Percentiles rank a stretch among this genome's conserved stretches.
Conservation (phyloP, 2,888 invertebrate genomes). For the Zaprionus obscuricornis region DNA sequence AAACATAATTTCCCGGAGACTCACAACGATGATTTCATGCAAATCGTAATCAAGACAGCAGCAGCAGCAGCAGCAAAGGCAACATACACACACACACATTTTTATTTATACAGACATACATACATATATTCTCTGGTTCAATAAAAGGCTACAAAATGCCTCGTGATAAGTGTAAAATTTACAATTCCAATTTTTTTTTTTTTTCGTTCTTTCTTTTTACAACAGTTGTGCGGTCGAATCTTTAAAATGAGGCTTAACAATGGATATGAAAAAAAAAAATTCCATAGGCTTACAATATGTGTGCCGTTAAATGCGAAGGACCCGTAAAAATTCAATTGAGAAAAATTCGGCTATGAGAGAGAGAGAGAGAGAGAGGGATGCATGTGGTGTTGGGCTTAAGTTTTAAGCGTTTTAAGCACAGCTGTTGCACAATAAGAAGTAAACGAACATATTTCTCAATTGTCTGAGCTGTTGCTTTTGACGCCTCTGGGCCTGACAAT, state of each 20-base stretch:
- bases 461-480: conserved; percentile 68
- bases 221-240: conserved; percentile 69
- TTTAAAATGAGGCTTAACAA: conserved; percentile 58
- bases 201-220: conserved; percentile 37
- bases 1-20: conserved; percentile 61
- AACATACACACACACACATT: conserved; percentile 23
- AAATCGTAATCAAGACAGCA: conserved; percentile 67
- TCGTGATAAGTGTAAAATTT: conserved; percentile 73
- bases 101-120: background rate
- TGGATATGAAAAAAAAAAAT: conserved; percentile 46
- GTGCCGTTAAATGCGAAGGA: conserved; percentile 46
- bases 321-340: conserved; percentile 43
- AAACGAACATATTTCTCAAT: conserved; percentile 55
- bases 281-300: conserved; percentile 45
- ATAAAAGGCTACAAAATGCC: conserved; percentile 69
- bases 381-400: conserved; percentile 17
- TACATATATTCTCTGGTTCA: conserved; percentile 63
- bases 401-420: conserved; percentile 44
- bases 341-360: background rate
- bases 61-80: conserved; percentile 56
- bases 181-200: conserved; percentile 62
- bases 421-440: conserved; percentile 50
- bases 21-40: conserved; percentile 71
- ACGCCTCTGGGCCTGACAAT: conserved; percentile 62
- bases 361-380: background rate